These are phyloP conservation scores for Pardosa pseudoannulata DNA, from an alignment of 2,888 invertebrate genomes.

Conservation along the genomic window DNA sequence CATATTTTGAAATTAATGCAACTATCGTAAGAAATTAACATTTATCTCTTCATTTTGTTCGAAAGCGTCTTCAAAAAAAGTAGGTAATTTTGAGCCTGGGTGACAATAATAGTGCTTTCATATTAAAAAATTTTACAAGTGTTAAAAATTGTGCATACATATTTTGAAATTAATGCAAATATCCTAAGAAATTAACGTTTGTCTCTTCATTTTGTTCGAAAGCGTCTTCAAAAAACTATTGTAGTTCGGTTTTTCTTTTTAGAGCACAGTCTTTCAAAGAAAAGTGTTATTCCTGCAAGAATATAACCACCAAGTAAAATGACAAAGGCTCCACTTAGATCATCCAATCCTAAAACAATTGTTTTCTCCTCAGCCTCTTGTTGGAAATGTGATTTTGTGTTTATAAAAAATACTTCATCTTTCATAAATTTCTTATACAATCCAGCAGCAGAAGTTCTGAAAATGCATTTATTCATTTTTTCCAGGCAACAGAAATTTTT, in stretches of 20 bases:
- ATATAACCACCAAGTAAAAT: background rate
- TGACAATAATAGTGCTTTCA: no score
- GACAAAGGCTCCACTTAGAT: slow-evolving; percentile 16
- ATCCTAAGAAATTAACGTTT: no score
- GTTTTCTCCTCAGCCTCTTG: background rate
- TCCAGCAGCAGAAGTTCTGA: slow-evolving; percentile 14
- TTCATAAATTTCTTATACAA: slow-evolving; percentile 19
- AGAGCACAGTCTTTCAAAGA: background rate
- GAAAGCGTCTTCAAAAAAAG: no score
- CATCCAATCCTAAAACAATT: background rate
- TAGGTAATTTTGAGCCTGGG: no score
- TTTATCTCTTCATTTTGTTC: no score
- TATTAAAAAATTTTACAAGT: no score
- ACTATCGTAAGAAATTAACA: no score
- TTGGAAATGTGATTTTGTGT: background rate
- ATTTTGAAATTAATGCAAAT: no score
- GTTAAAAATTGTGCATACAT: no score
- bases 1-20: no score
- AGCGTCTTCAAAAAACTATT: no score
- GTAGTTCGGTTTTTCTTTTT: background rate
- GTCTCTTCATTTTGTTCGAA: no score
- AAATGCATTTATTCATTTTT: slow-evolving; percentile 13
- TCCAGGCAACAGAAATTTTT: slow-evolving; percentile 14
- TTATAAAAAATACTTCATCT: background rate
- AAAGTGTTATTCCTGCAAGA: background rate